phyloP scores from a whole-genome alignment of 2,797 vertebrate species.

The Phalloptychus januarius region DNA sequence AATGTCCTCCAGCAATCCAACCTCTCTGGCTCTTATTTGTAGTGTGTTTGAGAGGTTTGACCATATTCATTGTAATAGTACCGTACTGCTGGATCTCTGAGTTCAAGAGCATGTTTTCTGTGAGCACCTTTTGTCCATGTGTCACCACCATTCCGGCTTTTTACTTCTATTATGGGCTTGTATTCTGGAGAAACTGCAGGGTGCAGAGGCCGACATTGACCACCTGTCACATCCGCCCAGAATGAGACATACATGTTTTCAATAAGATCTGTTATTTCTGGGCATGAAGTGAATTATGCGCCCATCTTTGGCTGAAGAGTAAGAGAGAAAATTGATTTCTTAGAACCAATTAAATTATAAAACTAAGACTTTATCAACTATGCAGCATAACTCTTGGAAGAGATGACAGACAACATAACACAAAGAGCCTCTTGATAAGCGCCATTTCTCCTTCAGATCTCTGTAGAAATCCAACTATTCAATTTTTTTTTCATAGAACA shows the following conservation, averaged over 20 bases:
- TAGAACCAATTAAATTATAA: background rate
- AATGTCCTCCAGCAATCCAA: slow-evolving; percentile 33
- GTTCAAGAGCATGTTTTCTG: slow-evolving; percentile 23
- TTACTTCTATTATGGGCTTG: slow-evolving; percentile 7
- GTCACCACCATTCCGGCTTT: slow-evolving; percentile 25
- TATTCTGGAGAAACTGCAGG: slow-evolving; percentile 29
- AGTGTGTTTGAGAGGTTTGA: slow-evolving; percentile 41
- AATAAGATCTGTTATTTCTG: slow-evolving; percentile 1
- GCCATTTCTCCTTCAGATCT: background rate
- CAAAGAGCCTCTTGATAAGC: background rate
- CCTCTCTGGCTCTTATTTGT: slow-evolving; percentile 25
- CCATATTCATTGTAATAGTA: slow-evolving; percentile 28
- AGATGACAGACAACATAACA: background rate
- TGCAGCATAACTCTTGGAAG: background rate
- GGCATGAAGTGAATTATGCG: background rate
- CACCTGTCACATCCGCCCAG: slow-evolving; percentile 50
- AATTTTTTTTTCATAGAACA: background rate
- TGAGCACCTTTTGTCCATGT: slow-evolving; percentile 25
- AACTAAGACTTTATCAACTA: background rate
- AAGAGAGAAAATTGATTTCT: background rate
- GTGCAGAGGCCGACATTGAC: slow-evolving; percentile 22
- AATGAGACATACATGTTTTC: slow-evolving; percentile 11
- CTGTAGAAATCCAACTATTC: background rate
- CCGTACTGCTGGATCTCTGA: slow-evolving; percentile 28
- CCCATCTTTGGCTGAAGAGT: background rate